Conservation (phyloP, 2,113 vertebrate genomes). For the Cyprinodon tularosa region DNA sequence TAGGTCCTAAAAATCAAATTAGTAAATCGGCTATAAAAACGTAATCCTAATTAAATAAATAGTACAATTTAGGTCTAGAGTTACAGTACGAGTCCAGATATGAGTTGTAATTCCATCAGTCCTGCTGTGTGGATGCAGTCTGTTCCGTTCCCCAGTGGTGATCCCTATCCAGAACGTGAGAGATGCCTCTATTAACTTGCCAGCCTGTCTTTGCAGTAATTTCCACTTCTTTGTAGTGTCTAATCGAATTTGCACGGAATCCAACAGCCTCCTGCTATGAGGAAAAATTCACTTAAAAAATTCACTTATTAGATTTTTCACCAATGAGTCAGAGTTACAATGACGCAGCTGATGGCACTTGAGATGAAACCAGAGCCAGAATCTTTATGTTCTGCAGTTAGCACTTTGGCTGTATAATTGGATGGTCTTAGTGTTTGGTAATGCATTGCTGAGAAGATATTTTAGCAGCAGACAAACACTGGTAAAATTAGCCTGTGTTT, state of each 20-base stretch:
- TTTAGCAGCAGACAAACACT: not conserved
- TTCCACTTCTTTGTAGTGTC: slow-evolving; percentile 42
- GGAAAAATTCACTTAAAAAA: slow-evolving; percentile 44
- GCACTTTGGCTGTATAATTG: not conserved
- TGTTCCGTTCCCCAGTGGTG: slow-evolving; percentile 6
- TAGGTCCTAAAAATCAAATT: not conserved
- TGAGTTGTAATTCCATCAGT: slow-evolving; percentile 4
- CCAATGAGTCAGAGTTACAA: slow-evolving; percentile 35
- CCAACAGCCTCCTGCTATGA: slow-evolving; percentile 39
- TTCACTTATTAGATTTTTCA: slow-evolving; percentile 34
- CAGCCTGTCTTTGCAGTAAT: slow-evolving; percentile 18
- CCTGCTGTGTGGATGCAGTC: slow-evolving; percentile 16
- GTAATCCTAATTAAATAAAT: not conserved
- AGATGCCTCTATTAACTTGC: slow-evolving; percentile 19
- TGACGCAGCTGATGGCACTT: slow-evolving; percentile 54
- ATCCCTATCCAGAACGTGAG: slow-evolving; percentile 24
- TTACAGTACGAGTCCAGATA: not conserved
- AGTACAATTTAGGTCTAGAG: not conserved
- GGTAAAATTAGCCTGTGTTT: not conserved
- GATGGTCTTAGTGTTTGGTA: not conserved
- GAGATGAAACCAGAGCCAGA: slow-evolving; percentile 22
- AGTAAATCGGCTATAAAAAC: not conserved
- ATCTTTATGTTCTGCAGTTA: slow-evolving; percentile 10
- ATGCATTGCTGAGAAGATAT: not conserved
- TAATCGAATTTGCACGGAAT: slow-evolving; percentile 43